Evolutionary conservation across 2,888 invertebrate genomes (phyloP).

Genomic region (Acanthosepion esculentum): DNA sequence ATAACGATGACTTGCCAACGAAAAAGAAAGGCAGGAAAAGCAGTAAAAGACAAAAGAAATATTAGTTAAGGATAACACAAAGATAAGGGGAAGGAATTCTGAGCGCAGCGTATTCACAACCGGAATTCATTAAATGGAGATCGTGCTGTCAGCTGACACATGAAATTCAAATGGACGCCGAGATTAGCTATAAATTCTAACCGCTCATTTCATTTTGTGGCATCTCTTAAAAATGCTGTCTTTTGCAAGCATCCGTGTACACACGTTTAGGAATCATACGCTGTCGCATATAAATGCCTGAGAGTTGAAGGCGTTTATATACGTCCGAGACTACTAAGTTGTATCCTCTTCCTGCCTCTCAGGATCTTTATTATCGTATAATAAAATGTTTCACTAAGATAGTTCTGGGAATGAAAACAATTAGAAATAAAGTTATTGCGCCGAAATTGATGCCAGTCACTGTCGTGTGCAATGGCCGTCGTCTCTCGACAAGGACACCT

Average conservation of each 20-base stretch:
- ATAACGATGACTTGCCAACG: neutral
- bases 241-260: neutral
- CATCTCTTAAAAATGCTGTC: neutral
- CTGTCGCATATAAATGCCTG: neutral
- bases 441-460: neutral
- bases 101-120: neutral
- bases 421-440: neutral
- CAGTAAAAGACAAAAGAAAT: neutral
- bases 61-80: neutral
- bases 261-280: neutral
- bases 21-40: neutral
- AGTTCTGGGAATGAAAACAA: neutral
- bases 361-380: neutral
- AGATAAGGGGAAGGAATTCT: neutral
- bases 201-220: no score
- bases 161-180: neutral
- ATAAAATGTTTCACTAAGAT: neutral
- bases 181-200: neutral
- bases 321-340: neutral
- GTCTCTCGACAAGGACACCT: neutral
- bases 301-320: no score
- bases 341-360: neutral
- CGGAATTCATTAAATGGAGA: neutral
- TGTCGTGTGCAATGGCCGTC: neutral
- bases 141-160: slow-evolving; percentile 5